Percentiles rank a stretch among this genome's conserved stretches.
Evolutionary conservation across 2,797 vertebrate genomes (phyloP).

Genomic region (Siniperca undulata): DNA sequence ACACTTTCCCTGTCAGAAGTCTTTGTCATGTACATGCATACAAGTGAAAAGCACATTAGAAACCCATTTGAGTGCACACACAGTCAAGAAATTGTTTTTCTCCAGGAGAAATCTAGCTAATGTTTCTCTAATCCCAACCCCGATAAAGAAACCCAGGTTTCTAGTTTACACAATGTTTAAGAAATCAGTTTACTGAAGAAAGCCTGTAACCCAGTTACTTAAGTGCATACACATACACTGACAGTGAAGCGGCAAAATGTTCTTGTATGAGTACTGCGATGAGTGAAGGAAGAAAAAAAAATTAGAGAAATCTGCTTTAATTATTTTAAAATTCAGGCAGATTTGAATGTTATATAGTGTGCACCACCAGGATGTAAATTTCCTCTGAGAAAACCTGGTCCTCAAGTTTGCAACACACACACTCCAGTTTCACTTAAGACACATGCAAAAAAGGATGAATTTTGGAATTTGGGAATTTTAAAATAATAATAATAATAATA

Average conservation of each 20-base stretch:
- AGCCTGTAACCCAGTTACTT: background rate
- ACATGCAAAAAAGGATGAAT: background rate
- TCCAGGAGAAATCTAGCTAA: background rate
- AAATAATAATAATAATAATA: too few species aligned
- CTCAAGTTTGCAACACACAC: background rate
- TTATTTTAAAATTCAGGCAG: too few species aligned
- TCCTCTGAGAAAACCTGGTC: background rate
- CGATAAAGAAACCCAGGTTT: background rate
- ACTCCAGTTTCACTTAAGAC: background rate
- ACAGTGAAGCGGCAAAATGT: background rate
- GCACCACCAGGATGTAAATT: too few species aligned
- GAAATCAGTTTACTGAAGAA: background rate
- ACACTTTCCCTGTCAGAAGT: background rate
- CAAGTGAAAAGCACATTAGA: background rate
- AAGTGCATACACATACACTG: background rate
- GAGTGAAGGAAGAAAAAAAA: background rate
- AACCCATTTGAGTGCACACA: background rate
- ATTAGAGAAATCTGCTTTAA: background rate
- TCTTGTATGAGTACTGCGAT: background rate
- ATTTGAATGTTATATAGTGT: too few species aligned
- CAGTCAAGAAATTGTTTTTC: background rate
- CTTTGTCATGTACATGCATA: background rate
- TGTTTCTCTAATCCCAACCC: too few species aligned
- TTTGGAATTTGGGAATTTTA: too few species aligned
- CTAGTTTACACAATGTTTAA: background rate